phyloP scores from a whole-genome alignment of 2,888 invertebrate species.

The Polydrusus cervinus region DNA sequence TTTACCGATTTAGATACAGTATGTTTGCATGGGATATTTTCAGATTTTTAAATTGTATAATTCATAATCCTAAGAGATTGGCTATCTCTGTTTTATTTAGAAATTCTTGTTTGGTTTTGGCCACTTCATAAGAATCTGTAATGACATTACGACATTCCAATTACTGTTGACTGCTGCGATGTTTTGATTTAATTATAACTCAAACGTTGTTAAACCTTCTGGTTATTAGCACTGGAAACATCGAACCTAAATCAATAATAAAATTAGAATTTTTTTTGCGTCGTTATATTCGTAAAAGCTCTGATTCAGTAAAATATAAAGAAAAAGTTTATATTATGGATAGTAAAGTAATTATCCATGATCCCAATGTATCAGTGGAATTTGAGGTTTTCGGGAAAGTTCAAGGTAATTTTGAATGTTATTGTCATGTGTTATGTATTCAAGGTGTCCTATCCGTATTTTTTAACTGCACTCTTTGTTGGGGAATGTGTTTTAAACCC shows the following conservation, averaged over 20 bases:
- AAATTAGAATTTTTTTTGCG: constrained; percentile 7
- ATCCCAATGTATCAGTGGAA: constrained; percentile 85
- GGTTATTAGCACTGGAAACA: constrained; percentile 29
- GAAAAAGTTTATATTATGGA: constrained; percentile 23
- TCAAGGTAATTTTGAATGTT: constrained; percentile 79
- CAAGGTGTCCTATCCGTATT: constrained; percentile 15
- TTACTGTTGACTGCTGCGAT: constrained; percentile 33
- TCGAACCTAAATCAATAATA: constrained; percentile 11
- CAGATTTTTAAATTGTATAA: no score
- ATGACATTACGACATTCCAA: constrained; percentile 24
- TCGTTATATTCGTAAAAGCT: neutral
- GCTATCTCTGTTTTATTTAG: neutral
- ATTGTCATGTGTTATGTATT: neutral
- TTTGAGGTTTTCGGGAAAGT: constrained; percentile 94
- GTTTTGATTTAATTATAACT: constrained; percentile 52
- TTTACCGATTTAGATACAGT: no score
- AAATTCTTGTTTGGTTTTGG: constrained; percentile 3
- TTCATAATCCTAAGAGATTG: neutral
- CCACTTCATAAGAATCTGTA: constrained; percentile 38
- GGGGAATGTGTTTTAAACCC: no score
- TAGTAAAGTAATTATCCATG: constrained; percentile 59
- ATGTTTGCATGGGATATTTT: no score
- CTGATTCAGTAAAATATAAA: neutral
- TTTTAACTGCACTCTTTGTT: no score
- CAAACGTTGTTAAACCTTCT: constrained; percentile 36